These are phyloP conservation scores for Hydractinia symbiolongicarpus DNA, from an alignment of 30 jellyfish, hydroid and myxozoan genomes.

Conservation along the genomic window DNA sequence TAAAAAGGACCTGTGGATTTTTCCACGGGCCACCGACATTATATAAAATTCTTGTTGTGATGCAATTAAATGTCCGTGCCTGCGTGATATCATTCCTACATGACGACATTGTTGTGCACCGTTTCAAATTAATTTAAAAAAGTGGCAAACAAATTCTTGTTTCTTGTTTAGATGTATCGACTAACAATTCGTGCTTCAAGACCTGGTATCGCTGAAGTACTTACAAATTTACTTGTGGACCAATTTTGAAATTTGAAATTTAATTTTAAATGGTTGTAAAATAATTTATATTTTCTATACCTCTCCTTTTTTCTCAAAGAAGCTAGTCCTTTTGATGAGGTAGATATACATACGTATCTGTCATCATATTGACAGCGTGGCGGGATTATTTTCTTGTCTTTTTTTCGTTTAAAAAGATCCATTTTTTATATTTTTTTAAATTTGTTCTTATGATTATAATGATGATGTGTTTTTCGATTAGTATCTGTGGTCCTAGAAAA, in stretches of 20 bases:
- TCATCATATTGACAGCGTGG: too few species aligned
- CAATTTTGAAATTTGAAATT: slow-evolving; percentile 39
- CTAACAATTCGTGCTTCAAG: slow-evolving; percentile 85
- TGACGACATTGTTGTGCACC: neutral
- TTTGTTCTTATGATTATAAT: too few species aligned
- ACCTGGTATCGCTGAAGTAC: slow-evolving; percentile 58
- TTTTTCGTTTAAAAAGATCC: too few species aligned
- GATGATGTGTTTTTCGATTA: too few species aligned
- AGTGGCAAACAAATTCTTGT: neutral
- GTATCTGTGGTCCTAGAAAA: too few species aligned
- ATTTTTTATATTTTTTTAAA: too few species aligned
- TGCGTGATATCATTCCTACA: neutral
- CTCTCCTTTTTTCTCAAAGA: too few species aligned
- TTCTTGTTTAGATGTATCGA: slow-evolving; percentile 75
- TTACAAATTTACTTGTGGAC: slow-evolving; percentile 50
- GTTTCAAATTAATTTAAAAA: neutral
- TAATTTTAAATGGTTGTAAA: neutral
- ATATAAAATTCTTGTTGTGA: neutral
- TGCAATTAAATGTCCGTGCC: neutral
- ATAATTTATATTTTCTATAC: neutral
- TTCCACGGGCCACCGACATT: too few species aligned
- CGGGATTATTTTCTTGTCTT: too few species aligned
- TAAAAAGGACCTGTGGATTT: too few species aligned
- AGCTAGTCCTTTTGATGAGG: too few species aligned
- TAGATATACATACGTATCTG: too few species aligned